Percentiles rank a stretch among this genome's conserved stretches.
phyloP scores from a whole-genome alignment of 2,797 vertebrate genomes.

The Hydrolagus colliei region DNA sequence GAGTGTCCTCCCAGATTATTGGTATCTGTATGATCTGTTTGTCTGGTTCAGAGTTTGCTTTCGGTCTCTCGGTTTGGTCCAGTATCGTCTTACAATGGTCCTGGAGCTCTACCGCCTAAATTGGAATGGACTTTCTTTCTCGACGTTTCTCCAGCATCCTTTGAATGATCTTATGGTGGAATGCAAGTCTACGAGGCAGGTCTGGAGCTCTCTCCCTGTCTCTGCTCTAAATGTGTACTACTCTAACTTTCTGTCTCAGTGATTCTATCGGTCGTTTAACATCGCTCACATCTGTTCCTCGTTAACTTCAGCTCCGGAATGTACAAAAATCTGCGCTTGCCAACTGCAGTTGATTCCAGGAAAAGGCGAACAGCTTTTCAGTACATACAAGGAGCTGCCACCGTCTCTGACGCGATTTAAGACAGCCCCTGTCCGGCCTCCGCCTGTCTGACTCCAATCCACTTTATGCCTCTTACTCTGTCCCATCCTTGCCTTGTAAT shows the following conservation, averaged over 20 bases:
- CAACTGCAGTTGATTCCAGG: background rate
- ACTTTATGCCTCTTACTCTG: conserved; percentile 11
- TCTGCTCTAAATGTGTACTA: background rate
- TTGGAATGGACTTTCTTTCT: background rate
- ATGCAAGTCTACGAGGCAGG: background rate
- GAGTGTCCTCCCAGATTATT: too few relatives aligned
- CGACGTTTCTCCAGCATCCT: background rate
- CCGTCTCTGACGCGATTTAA: background rate
- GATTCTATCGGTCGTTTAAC: background rate
- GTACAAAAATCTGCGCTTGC: background rate
- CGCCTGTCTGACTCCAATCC: too few relatives aligned
- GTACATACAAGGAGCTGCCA: background rate
- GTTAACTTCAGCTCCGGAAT: conserved; percentile 21
- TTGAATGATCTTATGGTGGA: background rate
- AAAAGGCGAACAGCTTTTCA: background rate
- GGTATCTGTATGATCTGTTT: too few relatives aligned
- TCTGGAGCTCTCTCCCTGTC: background rate
- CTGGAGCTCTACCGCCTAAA: background rate
- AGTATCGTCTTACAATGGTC: background rate
- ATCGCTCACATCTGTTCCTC: background rate
- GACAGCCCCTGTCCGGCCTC: too few relatives aligned
- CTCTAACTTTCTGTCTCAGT: background rate
- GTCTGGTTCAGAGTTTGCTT: too few relatives aligned
- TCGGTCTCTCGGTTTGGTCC: too few relatives aligned
- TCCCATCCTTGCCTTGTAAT: background rate